Conservation (phyloP, 2,888 invertebrate genomes). For the Timandra comae region DNA sequence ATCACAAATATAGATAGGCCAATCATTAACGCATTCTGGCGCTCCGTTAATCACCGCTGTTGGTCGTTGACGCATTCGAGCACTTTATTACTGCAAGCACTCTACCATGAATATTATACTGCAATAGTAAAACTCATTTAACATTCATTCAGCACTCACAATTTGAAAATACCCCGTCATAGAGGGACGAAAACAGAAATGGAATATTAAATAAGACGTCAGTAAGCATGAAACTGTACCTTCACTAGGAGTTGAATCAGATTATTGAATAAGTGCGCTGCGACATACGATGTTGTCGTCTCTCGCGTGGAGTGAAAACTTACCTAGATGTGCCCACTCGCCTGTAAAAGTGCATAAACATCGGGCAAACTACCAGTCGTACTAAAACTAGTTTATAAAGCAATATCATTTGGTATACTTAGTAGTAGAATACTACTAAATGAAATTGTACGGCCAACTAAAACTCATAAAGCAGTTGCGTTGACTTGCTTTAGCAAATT, state of each 20-base stretch:
- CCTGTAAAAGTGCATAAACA: not conserved
- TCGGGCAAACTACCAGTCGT: too few species aligned
- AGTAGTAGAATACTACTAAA: too few species aligned
- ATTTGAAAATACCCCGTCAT: conserved; percentile 23
- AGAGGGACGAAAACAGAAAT: conserved; percentile 37
- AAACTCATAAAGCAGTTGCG: too few species aligned
- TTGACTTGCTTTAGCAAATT: too few species aligned
- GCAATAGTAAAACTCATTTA: conserved; percentile 4
- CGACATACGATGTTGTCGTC: conserved; percentile 44
- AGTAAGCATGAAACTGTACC: conserved; percentile 59
- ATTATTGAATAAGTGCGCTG: conserved; percentile 62
- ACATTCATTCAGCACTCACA: conserved; percentile 7
- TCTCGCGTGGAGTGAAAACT: conserved; percentile 16
- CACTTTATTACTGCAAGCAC: not conserved
- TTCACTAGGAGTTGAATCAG: conserved; percentile 55
- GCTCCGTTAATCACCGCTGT: too few species aligned
- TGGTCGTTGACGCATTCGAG: too few species aligned
- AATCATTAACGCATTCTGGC: too few species aligned
- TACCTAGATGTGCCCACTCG: conserved; percentile 7
- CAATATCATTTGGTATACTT: too few species aligned
- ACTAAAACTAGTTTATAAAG: too few species aligned
- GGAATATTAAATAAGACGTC: conserved; percentile 61
- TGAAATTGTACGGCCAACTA: too few species aligned
- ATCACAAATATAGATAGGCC: too few species aligned
- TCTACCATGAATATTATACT: conserved; percentile 4